phyloP scores from a whole-genome alignment of 2,888 invertebrate genomes.

The Lasioglossum leucozonium region DNA sequence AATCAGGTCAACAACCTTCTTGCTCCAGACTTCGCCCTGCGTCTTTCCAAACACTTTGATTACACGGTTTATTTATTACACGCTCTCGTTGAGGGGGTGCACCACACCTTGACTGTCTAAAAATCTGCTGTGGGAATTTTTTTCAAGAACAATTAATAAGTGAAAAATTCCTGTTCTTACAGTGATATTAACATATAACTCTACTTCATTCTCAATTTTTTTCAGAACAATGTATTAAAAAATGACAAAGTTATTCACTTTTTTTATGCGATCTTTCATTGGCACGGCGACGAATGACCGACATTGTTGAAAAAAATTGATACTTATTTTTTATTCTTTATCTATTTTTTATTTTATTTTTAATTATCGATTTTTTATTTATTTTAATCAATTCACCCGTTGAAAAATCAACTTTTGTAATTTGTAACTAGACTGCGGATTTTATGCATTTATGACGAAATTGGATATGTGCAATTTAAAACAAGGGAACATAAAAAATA shows the following conservation, averaged over 20 bases:
- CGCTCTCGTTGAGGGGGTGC: neutral
- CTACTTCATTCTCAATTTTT: neutral
- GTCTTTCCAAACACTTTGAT: slow-evolving; percentile 24
- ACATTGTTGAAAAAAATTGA: too few relatives aligned
- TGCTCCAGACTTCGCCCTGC: slow-evolving; percentile 24
- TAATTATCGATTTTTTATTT: too few relatives aligned
- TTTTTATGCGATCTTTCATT: neutral
- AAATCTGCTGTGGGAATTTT: neutral
- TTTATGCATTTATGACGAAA: too few relatives aligned
- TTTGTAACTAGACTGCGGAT: too few relatives aligned
- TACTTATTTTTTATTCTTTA: too few relatives aligned
- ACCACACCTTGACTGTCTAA: neutral
- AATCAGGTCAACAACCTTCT: slow-evolving; percentile 70
- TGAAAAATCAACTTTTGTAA: too few relatives aligned
- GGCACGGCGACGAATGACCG: too few relatives aligned
- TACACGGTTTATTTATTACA: slow-evolving; percentile 18
- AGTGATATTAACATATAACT: neutral
- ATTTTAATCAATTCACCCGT: too few relatives aligned
- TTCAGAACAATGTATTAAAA: neutral
- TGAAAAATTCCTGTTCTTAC: neutral
- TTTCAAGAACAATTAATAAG: neutral
- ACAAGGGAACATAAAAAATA: too few relatives aligned
- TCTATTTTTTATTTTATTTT: too few relatives aligned
- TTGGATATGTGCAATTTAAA: too few relatives aligned
- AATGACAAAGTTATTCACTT: neutral